A percentile compares a stretch with the other conserved stretches of the same genome.
These are phyloP conservation scores for Holothuria glaberrima DNA, from an alignment of 35 echinoderm and acorn worm species.

Conservation along the genomic window DNA sequence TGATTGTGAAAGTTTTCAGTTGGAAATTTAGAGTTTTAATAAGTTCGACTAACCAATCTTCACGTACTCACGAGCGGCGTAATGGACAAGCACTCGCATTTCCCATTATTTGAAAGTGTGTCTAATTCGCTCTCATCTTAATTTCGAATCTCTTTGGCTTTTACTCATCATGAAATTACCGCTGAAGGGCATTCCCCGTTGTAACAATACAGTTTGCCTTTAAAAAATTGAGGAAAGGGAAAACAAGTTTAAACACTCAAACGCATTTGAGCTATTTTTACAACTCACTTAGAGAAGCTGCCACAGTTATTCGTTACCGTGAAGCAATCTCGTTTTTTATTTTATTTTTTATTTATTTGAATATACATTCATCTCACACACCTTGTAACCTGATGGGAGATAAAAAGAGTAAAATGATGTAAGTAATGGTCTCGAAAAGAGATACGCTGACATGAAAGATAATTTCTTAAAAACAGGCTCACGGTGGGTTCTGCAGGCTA, in stretches of 20 bases:
- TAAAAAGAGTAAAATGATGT: too few relatives aligned
- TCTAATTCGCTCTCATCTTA: constrained; percentile 37
- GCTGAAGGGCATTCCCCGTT: constrained; percentile 41
- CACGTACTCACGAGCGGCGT: not conserved
- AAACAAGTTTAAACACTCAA: not conserved
- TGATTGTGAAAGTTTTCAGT: constrained; percentile 15
- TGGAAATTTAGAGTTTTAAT: constrained; percentile 52
- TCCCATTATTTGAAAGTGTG: constrained; percentile 24
- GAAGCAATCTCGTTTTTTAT: not conserved
- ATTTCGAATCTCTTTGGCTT: constrained; percentile 32
- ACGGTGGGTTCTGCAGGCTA: too few relatives aligned
- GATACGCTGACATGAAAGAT: too few relatives aligned
- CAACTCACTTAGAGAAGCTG: constrained; percentile 17
- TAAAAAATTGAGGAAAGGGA: not conserved
- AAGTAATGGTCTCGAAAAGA: too few relatives aligned
- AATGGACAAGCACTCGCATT: too few relatives aligned
- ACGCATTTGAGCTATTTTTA: constrained; percentile 21
- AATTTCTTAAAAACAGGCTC: too few relatives aligned
- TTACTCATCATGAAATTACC: constrained; percentile 37
- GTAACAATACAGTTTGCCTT: constrained; percentile 44
- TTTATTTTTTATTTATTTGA: constrained; percentile 2
- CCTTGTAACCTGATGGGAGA: too few relatives aligned
- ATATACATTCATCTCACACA: too few relatives aligned
- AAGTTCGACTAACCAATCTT: constrained; percentile 33
- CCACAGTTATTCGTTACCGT: constrained; percentile 4